Conservation (phyloP, 1,140 invertebrate species). For the Lysiphlebus fabarum region DNA sequence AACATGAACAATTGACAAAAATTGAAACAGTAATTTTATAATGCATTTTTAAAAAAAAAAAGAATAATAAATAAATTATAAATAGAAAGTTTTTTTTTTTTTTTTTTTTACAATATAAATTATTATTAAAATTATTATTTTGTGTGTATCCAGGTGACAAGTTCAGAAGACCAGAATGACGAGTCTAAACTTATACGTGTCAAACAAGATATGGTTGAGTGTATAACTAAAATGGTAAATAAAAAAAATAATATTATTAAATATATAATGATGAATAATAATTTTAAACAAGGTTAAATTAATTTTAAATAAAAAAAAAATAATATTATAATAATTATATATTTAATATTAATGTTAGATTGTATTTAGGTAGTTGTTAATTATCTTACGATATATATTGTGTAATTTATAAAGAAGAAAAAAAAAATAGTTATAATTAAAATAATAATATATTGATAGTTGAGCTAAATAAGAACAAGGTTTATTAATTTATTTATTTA, state of each 20-base stretch:
- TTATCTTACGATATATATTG: not conserved
- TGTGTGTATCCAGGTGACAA: not conserved
- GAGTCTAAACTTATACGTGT: conserved; percentile 46
- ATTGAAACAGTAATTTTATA: conserved; percentile 34
- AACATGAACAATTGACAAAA: conserved; percentile 44
- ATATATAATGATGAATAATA: conserved; percentile 13
- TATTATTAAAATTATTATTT: not conserved
- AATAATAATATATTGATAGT: not conserved
- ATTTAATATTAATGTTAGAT: not conserved
- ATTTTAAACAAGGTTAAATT: conserved; percentile 5
- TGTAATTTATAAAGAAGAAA: not conserved
- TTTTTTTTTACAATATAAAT: not conserved
- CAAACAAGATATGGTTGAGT: conserved; percentile 52
- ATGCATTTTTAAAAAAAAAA: not conserved
- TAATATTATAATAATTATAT: not conserved
- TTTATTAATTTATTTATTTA: conserved; percentile 14
- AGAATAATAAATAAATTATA: not conserved
- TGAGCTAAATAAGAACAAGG: no score
- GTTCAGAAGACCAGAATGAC: conserved; percentile 34
- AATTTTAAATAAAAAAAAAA: conserved; percentile 5
- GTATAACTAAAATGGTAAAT: conserved; percentile 52
- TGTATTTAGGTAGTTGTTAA: no score
- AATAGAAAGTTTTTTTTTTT: not conserved
- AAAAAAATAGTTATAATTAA: not conserved
- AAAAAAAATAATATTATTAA: conserved; percentile 41